Evolutionary conservation across 2,797 vertebrate species (phyloP).

Genomic region (Melanotaenia boesemani): DNA sequence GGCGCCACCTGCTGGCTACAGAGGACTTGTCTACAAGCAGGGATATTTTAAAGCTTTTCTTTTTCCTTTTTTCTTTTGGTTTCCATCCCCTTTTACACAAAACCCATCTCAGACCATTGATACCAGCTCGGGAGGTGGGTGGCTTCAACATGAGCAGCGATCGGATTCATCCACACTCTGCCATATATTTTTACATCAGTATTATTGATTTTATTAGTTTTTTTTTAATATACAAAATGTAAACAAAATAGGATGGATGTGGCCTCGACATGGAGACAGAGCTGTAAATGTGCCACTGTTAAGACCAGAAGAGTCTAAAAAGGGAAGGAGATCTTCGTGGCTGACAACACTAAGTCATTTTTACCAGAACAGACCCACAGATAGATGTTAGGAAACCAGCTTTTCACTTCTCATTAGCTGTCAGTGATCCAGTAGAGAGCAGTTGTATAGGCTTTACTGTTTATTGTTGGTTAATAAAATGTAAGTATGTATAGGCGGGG

Average conservation of each 20-base stretch:
- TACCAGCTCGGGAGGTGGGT: slow-evolving; percentile 85
- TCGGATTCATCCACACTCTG: slow-evolving; percentile 78
- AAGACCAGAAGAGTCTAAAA: slow-evolving; percentile 84
- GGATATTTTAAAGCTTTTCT: slow-evolving; percentile 92
- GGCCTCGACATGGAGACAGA: slow-evolving; percentile 89
- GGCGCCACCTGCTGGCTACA: slow-evolving; percentile 91
- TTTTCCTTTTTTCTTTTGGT: slow-evolving; percentile 61
- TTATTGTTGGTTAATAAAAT: slow-evolving; percentile 97
- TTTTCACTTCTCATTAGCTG: slow-evolving; percentile 95
- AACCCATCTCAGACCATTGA: slow-evolving; percentile 88
- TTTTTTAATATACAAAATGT: slow-evolving; percentile 91
- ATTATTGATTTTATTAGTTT: slow-evolving; percentile 81
- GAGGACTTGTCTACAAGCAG: slow-evolving; percentile 93
- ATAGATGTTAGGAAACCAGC: slow-evolving; percentile 92
- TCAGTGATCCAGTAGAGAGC: slow-evolving; percentile 94
- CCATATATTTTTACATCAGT: slow-evolving; percentile 91
- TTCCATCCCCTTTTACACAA: slow-evolving; percentile 77
- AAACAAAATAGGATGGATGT: slow-evolving; percentile 88
- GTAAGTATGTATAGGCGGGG: slow-evolving; percentile 99
- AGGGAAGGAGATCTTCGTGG: slow-evolving; percentile 75
- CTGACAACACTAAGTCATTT: slow-evolving; percentile 92
- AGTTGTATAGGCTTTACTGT: slow-evolving; percentile 98
- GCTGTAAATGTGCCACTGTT: slow-evolving; percentile 83
- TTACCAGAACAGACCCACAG: slow-evolving; percentile 86
- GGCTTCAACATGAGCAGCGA: slow-evolving; percentile 77